Evolutionary conservation across 1,140 invertebrate genomes (phyloP).

Genomic region (Drosophila takahashii): DNA sequence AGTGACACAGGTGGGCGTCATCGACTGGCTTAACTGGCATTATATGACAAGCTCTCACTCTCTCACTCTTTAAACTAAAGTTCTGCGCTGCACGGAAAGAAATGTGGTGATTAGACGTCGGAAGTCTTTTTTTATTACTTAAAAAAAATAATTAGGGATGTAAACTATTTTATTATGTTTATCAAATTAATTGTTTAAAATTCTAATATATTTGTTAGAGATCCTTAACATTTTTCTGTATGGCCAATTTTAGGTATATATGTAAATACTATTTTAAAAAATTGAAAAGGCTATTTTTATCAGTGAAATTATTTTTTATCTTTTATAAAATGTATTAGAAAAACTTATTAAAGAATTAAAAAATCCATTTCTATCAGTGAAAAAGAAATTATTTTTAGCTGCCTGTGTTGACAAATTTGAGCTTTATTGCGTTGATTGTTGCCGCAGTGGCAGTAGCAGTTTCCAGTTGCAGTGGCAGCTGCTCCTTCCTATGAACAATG

Average conservation of each 20-base stretch:
- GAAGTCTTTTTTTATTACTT: too few relatives aligned
- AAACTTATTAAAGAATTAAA: neutral
- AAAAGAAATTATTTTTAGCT: neutral
- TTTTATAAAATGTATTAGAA: too few relatives aligned
- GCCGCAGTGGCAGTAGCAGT: slow-evolving; percentile 5
- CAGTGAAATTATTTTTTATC: too few relatives aligned
- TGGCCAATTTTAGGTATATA: too few relatives aligned
- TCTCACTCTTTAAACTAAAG: slow-evolving; percentile 18
- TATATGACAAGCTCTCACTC: slow-evolving; percentile 44
- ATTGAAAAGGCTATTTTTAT: too few relatives aligned
- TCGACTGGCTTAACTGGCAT: slow-evolving; percentile 77
- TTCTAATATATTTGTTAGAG: neutral
- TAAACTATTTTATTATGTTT: neutral
- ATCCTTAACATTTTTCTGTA: too few relatives aligned
- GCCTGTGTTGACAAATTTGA: slow-evolving; percentile 63
- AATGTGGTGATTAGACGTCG: neutral
- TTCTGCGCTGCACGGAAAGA: slow-evolving; percentile 24
- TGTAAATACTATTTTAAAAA: too few relatives aligned
- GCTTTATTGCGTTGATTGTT: slow-evolving; percentile 46
- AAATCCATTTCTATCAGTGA: neutral
- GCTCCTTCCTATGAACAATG: slow-evolving; percentile 30
- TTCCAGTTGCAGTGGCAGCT: neutral
- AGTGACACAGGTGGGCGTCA: slow-evolving; percentile 66
- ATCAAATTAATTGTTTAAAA: neutral
- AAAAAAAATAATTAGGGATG: too few relatives aligned